Evolutionary conservation across 2,113 vertebrate species (phyloP).

Genomic region (Willisornis vidua): DNA sequence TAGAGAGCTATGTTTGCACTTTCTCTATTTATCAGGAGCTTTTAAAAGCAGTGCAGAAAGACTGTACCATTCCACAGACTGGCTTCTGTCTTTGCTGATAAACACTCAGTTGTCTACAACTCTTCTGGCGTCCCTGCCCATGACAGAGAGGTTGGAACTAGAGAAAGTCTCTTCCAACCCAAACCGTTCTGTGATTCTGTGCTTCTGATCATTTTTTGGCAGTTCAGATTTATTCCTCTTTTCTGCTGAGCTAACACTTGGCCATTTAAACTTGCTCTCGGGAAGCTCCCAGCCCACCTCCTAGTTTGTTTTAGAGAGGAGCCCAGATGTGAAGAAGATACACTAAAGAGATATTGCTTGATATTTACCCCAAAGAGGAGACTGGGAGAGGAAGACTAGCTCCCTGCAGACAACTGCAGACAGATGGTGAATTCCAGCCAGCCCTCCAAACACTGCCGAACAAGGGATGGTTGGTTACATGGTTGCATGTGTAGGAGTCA

Average conservation of each 20-base stretch:
- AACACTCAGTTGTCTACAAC: background rate
- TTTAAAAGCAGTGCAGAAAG: background rate
- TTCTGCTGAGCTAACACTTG: background rate
- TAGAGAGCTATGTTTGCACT: background rate
- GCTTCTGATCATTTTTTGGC: background rate
- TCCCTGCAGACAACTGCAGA: slow-evolving; percentile 39
- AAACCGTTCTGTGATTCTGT: background rate
- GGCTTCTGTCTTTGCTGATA: background rate
- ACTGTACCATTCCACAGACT: background rate
- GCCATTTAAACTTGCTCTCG: background rate
- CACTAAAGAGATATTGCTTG: background rate
- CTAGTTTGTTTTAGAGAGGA: background rate
- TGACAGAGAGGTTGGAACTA: background rate
- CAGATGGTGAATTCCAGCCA: slow-evolving; percentile 9
- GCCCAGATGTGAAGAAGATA: slow-evolving; percentile 1
- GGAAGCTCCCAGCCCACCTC: background rate
- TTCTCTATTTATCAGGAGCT: background rate
- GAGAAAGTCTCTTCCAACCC: background rate
- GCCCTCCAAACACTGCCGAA: background rate
- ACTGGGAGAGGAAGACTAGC: background rate
- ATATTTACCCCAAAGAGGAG: background rate
- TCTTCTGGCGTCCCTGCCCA: background rate
- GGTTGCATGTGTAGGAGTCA: background rate
- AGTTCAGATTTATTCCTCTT: background rate
- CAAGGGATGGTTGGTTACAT: background rate